Conservation (phyloP, 2,888 invertebrate species). For the Glyphotaelius pellucidus region DNA sequence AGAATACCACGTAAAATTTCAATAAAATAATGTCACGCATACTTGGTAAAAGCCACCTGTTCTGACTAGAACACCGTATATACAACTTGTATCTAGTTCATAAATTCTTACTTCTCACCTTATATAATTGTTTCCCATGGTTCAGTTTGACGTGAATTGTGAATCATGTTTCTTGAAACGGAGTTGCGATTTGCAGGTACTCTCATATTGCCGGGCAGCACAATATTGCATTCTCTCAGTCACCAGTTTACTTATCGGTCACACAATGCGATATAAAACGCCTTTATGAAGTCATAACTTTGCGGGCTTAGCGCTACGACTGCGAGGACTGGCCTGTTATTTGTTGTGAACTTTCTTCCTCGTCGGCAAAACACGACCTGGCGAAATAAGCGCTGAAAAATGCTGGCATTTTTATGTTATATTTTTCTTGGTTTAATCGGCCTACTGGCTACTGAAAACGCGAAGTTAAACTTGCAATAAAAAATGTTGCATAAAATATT, state of each 20-base stretch:
- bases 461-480: neutral
- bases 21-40: no score
- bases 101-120: neutral
- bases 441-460: neutral
- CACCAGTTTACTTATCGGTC: constrained; percentile 21
- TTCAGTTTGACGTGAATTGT: neutral
- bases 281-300: constrained; percentile 33
- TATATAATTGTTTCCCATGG: neutral
- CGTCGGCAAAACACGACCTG: neutral
- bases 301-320: neutral
- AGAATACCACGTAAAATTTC: no score
- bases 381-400: neutral
- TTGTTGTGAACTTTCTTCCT: neutral
- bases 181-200: neutral
- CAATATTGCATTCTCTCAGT: constrained; percentile 39
- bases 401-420: neutral
- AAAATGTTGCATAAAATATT: neutral
- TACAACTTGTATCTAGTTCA: neutral
- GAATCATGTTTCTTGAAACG: constrained; percentile 8
- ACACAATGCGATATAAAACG: constrained; percentile 46
- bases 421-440: neutral
- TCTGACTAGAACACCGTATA: neutral
- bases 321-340: neutral
- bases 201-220: neutral
- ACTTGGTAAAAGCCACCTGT: neutral